Percentiles rank a stretch among this genome's conserved stretches.
These are phyloP conservation scores for Poecilia latipinna DNA, from an alignment of 2,113 vertebrate species.

Conservation along the genomic window DNA sequence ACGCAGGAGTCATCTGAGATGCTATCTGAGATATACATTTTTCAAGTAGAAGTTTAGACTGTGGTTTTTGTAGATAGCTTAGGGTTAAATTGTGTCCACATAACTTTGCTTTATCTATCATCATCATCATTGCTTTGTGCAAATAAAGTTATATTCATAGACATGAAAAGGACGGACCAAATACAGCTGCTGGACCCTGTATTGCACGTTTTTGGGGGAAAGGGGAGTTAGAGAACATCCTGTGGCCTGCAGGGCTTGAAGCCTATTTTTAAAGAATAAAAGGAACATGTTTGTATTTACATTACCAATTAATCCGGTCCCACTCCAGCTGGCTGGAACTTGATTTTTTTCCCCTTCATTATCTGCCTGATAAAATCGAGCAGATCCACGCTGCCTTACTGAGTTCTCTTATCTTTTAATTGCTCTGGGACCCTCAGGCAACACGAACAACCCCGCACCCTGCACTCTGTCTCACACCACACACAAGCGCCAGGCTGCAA, in stretches of 20 bases:
- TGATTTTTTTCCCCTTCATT: slow-evolving; percentile 21
- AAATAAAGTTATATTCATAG: background rate
- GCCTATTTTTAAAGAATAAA: background rate
- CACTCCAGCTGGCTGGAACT: slow-evolving; percentile 6
- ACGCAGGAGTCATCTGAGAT: background rate
- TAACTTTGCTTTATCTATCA: background rate
- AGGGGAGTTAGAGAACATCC: background rate
- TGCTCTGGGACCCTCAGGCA: slow-evolving; percentile 60
- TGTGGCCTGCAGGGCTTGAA: slow-evolving; percentile 7
- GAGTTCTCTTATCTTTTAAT: slow-evolving; percentile 75
- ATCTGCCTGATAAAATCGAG: slow-evolving; percentile 55
- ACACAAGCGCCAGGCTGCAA: slow-evolving; percentile 12
- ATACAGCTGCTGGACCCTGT: background rate
- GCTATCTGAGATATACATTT: no score
- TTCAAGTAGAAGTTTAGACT: no score
- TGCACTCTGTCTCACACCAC: slow-evolving; percentile 32
- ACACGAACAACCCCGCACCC: slow-evolving; percentile 38
- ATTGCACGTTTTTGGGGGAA: background rate
- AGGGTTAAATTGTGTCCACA: no score
- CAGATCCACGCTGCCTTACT: slow-evolving; percentile 46
- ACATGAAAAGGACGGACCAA: background rate
- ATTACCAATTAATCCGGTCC: slow-evolving; percentile 39
- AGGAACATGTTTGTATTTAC: slow-evolving; percentile 52
- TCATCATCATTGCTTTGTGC: background rate
- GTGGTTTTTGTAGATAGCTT: no score